Conservation (phyloP, 2,888 invertebrate species). For the Camptogramma bilineatum region DNA sequence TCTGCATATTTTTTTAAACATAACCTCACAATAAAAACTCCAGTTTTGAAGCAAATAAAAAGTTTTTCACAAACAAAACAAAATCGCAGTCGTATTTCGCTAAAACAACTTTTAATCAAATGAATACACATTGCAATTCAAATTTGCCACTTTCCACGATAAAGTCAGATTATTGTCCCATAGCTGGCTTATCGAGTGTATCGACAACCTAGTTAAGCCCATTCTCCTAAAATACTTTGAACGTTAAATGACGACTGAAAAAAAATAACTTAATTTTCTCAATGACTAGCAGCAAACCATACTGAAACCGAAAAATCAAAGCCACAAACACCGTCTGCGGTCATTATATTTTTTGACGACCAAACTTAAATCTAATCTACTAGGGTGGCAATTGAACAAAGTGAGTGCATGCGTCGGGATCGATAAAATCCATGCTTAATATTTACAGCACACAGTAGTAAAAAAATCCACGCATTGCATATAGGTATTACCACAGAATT, state of each 20-base stretch:
- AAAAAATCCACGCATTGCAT: too few species aligned
- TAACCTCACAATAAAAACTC: constrained; percentile 21
- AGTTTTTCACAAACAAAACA: constrained; percentile 31
- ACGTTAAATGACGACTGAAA: not conserved
- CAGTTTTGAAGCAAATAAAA: constrained; percentile 30
- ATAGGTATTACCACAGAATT: too few species aligned
- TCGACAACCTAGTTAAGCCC: constrained; percentile 48
- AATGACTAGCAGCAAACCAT: too few species aligned
- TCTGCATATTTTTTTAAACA: not conserved
- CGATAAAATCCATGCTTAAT: too few species aligned
- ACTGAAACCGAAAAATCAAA: too few species aligned
- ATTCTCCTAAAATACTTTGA: not conserved
- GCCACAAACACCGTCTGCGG: too few species aligned
- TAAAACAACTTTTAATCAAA: constrained; percentile 41
- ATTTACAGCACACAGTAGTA: too few species aligned
- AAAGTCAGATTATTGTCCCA: constrained; percentile 64
- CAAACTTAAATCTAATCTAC: too few species aligned
- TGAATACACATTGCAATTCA: constrained; percentile 41
- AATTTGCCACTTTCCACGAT: constrained; percentile 51
- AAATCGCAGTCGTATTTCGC: constrained; percentile 10
- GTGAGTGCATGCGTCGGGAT: too few species aligned
- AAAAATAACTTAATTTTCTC: too few species aligned
- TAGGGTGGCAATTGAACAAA: too few species aligned
- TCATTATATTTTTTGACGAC: too few species aligned
- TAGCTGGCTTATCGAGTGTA: constrained; percentile 61